These are phyloP conservation scores for Hippopotamus amphibius DNA, from an alignment of 2,113 vertebrate genomes.

Conservation along the genomic window DNA sequence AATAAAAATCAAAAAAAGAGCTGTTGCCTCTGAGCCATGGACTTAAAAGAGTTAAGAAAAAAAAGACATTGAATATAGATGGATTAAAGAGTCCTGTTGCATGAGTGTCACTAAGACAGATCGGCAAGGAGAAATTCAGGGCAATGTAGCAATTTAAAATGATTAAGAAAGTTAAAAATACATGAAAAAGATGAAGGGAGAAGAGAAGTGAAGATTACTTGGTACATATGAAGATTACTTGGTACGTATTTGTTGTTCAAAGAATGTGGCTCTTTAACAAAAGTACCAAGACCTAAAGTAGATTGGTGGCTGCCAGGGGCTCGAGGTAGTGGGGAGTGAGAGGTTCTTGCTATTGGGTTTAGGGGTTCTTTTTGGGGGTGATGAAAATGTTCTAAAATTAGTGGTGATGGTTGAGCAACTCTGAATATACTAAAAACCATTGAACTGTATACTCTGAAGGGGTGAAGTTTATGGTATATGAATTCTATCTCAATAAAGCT, in stretches of 20 bases:
- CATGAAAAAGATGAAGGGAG: background rate
- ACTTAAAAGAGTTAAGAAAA: background rate
- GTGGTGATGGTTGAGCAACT: background rate
- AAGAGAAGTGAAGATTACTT: background rate
- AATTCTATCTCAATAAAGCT: background rate
- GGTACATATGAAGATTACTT: background rate
- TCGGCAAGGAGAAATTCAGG: conserved; percentile 20
- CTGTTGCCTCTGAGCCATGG: background rate
- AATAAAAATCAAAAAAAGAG: too few species aligned
- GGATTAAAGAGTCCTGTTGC: background rate
- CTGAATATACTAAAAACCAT: background rate
- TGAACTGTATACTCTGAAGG: background rate
- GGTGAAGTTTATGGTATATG: background rate
- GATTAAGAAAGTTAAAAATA: background rate
- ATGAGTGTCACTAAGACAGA: background rate
- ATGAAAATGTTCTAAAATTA: background rate
- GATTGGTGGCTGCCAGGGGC: background rate
- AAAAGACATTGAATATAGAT: background rate
- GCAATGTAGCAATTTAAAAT: background rate
- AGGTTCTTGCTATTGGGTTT: background rate
- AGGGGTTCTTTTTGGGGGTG: background rate
- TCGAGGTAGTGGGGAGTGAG: background rate
- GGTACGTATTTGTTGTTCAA: background rate
- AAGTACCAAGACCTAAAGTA: background rate
- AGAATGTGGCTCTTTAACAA: background rate